These are phyloP conservation scores for Gryllus bimaculatus DNA, from an alignment of 1,140 invertebrate species.

Conservation along the genomic window DNA sequence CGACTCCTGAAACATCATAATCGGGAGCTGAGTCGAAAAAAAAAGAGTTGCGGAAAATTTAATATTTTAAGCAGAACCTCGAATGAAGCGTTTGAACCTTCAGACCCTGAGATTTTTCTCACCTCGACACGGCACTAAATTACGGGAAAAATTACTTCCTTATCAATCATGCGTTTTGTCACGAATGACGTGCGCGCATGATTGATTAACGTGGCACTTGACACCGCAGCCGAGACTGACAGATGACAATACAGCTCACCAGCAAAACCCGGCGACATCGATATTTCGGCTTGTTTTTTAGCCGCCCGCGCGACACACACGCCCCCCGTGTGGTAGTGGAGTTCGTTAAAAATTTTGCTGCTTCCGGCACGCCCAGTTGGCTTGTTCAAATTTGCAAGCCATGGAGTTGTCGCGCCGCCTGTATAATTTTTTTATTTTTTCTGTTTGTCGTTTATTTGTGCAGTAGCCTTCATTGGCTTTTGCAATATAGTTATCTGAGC, in stretches of 20 bases:
- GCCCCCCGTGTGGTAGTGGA: neutral
- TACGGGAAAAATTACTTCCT: conserved; percentile 1
- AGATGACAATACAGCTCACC: neutral
- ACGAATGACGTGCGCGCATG: neutral
- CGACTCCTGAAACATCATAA: too few relatives aligned
- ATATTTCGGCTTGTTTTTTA: neutral
- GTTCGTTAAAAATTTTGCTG: neutral
- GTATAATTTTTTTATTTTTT: too few relatives aligned
- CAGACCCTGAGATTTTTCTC: neutral
- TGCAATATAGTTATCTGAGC: too few relatives aligned
- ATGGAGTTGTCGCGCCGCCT: too few relatives aligned
- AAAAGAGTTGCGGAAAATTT: too few relatives aligned
- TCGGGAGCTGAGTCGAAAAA: too few relatives aligned
- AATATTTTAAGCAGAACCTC: too few relatives aligned
- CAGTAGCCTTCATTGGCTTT: too few relatives aligned
- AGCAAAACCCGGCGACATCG: neutral
- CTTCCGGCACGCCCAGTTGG: neutral
- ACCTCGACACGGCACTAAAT: neutral
- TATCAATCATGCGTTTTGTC: neutral
- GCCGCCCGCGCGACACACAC: too few relatives aligned
- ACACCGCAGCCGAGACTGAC: neutral
- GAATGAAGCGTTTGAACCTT: neutral
- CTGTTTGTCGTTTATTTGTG: too few relatives aligned
- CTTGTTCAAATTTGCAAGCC: too few relatives aligned
- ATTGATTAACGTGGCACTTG: neutral